Base-by-base conservation (phyloP, 2,113 vertebrate species). In the Microtus oregoni region DNA sequence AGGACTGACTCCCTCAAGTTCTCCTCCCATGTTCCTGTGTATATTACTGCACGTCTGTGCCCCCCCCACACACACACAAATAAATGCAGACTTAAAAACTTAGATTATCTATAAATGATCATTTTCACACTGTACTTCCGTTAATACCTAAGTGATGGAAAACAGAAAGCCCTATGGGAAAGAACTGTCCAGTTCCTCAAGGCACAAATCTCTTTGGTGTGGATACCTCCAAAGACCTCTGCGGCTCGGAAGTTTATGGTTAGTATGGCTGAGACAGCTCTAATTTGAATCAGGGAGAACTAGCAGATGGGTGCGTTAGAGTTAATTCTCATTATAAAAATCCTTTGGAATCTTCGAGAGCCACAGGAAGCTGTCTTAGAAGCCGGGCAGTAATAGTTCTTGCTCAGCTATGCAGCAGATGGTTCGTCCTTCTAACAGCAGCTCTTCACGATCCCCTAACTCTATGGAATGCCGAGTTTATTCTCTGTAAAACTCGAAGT, bases 341-440 rank as follows among this genome's bases (percentile, higher is more conserved):
- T 73, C 50, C 61, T 76, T 92, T 86, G 47, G 86, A 76, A 92
- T 77, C 70, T 77, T 92, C 76, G 58, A 58, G 89, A 38, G 67
- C 91, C 86, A 61, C 4, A 10, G 91, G 89, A 96, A 92, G 55
- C 86, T 92, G 30, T 86, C 81, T 82, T 68, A 67, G 92, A 82
- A 73, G 88, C 70, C 1, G 26, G 72, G 89, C 41, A 52, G 24
- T 19, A 47, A 32, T 30, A 7, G 41, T 35, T 92, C 79, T 79
- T 72, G 35, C 90, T 85, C 52, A 79, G n/a, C 58, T 90, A n/a
- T 19, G 41, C 65, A 63, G 92, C 96, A 97, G 95, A 95, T 97
- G 97, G 96, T 20, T 85, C 30, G 65, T 81, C 90, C 76, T 75
- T 73, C 55, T 47, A 81, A n/a, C 88, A 63, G 73, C 5, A 30